These are phyloP conservation scores for Peribatodes rhomboidaria DNA, from an alignment of 2,888 invertebrate species.

Conservation along the genomic window DNA sequence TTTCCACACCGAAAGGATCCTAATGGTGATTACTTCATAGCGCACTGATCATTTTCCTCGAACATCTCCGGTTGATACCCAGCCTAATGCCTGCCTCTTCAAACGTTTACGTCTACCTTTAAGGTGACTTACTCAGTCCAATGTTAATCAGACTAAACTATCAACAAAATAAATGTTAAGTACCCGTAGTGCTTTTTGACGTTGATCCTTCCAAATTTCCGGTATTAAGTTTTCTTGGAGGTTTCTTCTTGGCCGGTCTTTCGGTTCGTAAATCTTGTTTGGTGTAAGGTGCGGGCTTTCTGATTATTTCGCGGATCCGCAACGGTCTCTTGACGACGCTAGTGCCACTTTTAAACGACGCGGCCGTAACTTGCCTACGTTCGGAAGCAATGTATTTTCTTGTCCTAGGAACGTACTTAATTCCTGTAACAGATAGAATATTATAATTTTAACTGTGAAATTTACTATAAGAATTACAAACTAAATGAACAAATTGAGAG, in stretches of 20 bases:
- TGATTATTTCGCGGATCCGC: background rate
- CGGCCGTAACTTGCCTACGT: background rate
- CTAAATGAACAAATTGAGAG: background rate
- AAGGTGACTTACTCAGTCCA: no score
- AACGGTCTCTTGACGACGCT: slow-evolving; percentile 2
- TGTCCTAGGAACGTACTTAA: background rate
- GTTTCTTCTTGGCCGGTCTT: background rate
- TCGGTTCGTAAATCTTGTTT: background rate
- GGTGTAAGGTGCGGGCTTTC: background rate
- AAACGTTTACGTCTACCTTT: no score
- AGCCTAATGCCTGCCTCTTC: no score
- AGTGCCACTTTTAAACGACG: background rate
- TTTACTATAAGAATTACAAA: background rate
- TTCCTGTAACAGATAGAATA: slow-evolving; percentile 13
- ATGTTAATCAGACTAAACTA: background rate
- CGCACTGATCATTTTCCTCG: no score
- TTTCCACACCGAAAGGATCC: no score
- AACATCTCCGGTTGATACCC: no score
- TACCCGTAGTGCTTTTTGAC: background rate
- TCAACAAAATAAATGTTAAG: background rate
- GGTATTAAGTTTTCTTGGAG: background rate
- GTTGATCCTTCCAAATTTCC: background rate
- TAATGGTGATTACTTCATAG: no score
- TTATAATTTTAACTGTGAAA: background rate
- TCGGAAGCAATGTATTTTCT: background rate